These are phyloP conservation scores for Zosterops hypoxanthus DNA, from an alignment of 2,113 vertebrate genomes.

Conservation along the genomic window DNA sequence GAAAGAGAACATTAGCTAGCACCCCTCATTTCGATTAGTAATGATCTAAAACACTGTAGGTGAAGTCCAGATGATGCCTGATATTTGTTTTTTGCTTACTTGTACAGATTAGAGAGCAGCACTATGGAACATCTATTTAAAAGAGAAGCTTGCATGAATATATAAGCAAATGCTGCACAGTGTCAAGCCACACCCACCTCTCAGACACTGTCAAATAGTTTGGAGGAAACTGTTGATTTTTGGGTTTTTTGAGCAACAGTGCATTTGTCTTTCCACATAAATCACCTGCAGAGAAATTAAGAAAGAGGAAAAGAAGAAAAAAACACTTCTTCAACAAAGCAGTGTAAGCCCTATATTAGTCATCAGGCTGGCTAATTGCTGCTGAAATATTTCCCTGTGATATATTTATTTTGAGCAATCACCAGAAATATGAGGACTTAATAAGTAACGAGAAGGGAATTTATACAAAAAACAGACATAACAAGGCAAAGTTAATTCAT, in stretches of 20 bases:
- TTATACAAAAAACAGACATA: constrained; percentile 67
- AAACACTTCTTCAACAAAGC: not conserved
- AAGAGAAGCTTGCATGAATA: not conserved
- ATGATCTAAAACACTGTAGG: not conserved
- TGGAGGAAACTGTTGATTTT: not conserved
- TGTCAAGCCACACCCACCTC: constrained; percentile 16
- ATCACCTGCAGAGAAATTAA: constrained; percentile 26
- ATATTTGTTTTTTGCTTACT: not conserved
- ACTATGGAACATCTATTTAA: not conserved
- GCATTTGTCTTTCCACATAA: not conserved
- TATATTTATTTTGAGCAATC: constrained; percentile 45
- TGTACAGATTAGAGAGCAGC: not conserved
- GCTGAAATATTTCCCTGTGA: constrained; percentile 26
- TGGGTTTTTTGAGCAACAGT: not conserved
- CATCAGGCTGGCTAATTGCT: constrained; percentile 15
- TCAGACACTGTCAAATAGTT: constrained; percentile 12
- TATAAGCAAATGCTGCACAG: not conserved
- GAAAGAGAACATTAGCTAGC: not conserved
- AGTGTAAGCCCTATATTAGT: not conserved
- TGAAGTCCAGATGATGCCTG: not conserved
- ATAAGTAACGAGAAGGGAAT: constrained; percentile 56
- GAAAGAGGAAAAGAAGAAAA: not conserved
- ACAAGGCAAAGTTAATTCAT: constrained; percentile 79
- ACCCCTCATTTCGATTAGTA: not conserved
- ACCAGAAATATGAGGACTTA: constrained; percentile 62